Base-by-base conservation (phyloP, 1,140 invertebrate species). In the Oryctes rhinoceros region DNA sequence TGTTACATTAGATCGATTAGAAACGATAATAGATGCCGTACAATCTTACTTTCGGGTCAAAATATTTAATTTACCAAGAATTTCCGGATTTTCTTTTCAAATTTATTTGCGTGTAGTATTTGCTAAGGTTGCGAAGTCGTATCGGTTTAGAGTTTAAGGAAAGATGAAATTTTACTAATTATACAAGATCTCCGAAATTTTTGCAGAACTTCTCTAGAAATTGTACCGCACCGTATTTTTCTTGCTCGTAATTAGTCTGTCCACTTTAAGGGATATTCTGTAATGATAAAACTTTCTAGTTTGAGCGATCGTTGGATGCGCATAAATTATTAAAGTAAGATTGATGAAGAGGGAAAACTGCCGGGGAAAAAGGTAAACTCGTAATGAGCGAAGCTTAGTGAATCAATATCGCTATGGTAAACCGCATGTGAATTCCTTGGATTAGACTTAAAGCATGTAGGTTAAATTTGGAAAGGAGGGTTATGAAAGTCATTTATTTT, bases 311-410 rank as follows among this genome's bases (percentile, higher is more conserved):
- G 79, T 76, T 78, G 74, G 78, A 62, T 80, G 71, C 71, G 81
- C 79, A 81, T 80, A 81, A 83, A 83, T 83, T 82, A 82, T 87
- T 86, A 86, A 86, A 87, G 84, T 83, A 86, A 86, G 84, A 87
- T 87, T 84, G 84, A 85, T 83, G 80, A 82, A 86, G 78, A 75
- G 15, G 65, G 59, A 48, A 85, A 83, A 76, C n/a, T 4, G n/a
- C 9, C 4, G 13, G 79, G 67, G 37, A 24, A 47, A 48, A 49
- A 35, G 65, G 65, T 30, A 24, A 67, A 24, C 65, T 67, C 65
- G 20, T 67, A 67, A 67, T 18, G 65, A 67, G 65, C 35, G 20
- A 13, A 35, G 65, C 65, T 67, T 67, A 0, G 4, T 18, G 30
- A 67, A 67, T 67, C 65, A 67, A 67, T 67, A 67, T 67, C 65